phyloP scores from a whole-genome alignment of 53 echinoderm and acorn worm genomes.

The Hippasteria phrygiana region DNA sequence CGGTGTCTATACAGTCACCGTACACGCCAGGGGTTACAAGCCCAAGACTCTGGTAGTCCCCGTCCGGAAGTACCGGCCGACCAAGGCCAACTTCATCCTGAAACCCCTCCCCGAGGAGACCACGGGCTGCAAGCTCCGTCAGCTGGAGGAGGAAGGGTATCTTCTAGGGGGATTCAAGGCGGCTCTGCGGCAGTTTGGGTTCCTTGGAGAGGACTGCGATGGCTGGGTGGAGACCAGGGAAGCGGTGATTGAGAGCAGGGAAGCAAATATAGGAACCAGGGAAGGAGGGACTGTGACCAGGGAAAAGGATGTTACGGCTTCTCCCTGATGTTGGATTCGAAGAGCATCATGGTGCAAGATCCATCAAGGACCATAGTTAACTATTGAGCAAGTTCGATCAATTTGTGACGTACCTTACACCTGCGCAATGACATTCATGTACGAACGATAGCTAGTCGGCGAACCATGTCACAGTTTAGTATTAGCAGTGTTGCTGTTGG shows the following conservation, averaged over 20 bases:
- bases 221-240: constrained; percentile 15
- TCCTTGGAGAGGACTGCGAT: constrained; percentile 38
- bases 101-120: constrained; percentile 58
- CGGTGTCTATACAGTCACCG: constrained; percentile 85
- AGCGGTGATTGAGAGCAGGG: constrained; percentile 14
- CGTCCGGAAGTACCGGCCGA: constrained; percentile 69
- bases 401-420: too few species aligned
- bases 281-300: constrained; percentile 16
- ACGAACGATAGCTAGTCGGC: too few species aligned
- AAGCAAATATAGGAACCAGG: constrained; percentile 1
- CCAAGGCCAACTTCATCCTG: constrained; percentile 75
- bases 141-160: constrained; percentile 27
- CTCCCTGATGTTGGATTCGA: constrained; percentile 69
- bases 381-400: too few species aligned
- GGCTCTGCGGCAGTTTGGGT: constrained; percentile 58
- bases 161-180: constrained; percentile 43
- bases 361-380: constrained; percentile 84
- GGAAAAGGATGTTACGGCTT: constrained; percentile 16
- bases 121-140: constrained; percentile 2
- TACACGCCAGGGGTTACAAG: constrained; percentile 75
- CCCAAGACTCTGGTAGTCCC: constrained; percentile 76
- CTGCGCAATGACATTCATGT: too few species aligned
- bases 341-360: constrained; percentile 83
- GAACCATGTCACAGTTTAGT: too few species aligned
- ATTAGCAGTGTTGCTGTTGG: too few species aligned